Percentiles rank a stretch among this genome's conserved stretches.
phyloP scores from a whole-genome alignment of 2,888 invertebrate genomes.

The Drosophila anomelani region DNA sequence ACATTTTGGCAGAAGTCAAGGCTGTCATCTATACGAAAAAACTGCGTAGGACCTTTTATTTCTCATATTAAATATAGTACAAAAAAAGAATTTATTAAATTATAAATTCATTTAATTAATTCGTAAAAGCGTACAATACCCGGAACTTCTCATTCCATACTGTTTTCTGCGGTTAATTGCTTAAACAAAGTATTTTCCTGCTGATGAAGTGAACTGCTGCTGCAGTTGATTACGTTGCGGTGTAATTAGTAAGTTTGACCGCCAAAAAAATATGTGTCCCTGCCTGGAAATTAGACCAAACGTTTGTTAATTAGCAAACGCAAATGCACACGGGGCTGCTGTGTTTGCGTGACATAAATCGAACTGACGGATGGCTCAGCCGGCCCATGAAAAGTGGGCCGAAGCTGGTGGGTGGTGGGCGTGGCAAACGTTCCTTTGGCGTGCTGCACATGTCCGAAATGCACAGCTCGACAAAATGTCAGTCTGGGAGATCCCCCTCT shows the following conservation, averaged over 20 bases:
- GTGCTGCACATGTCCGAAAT: conserved; percentile 38
- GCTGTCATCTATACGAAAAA: no score
- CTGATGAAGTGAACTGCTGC: conserved; percentile 35
- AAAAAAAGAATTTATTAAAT: no score
- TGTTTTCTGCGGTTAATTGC: conserved; percentile 2
- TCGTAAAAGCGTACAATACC: background rate
- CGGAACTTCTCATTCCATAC: background rate
- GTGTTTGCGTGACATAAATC: conserved; percentile 46
- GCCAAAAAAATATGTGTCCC: conserved; percentile 33
- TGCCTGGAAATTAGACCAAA: conserved; percentile 34
- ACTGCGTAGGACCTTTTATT: background rate
- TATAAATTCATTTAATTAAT: background rate
- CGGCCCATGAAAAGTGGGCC: conserved; percentile 14
- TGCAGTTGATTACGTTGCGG: conserved; percentile 54
- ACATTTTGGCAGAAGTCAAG: no score
- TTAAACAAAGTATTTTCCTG: conserved; percentile 32
- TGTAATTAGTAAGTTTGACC: conserved; percentile 48
- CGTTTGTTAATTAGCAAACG: conserved; percentile 51
- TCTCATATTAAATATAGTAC: background rate
- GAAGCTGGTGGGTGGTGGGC: conserved; percentile 1
- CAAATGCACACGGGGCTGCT: conserved; percentile 29
- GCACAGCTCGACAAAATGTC: conserved; percentile 47
- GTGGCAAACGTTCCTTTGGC: conserved; percentile 1
- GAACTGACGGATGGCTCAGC: conserved; percentile 40
- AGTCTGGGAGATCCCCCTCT: background rate